Conservation (phyloP, 2,888 invertebrate genomes). For the Campoplex capitator region DNA sequence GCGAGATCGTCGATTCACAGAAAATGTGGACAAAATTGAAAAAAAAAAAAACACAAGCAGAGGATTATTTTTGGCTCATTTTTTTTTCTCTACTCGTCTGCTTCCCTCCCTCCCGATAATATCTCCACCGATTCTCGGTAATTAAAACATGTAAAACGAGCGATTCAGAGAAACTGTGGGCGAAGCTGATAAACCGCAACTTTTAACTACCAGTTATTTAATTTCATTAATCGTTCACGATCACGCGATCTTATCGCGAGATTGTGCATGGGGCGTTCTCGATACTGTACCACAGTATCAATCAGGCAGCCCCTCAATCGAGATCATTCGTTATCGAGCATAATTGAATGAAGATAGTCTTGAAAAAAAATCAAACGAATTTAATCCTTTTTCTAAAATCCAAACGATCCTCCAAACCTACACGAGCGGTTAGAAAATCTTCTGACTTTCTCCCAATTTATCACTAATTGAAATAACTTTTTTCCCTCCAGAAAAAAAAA, state of each 20-base stretch:
- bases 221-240: constrained; percentile 76
- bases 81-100: constrained; percentile 42
- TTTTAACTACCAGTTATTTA: constrained; percentile 30
- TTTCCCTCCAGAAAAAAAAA: background rate
- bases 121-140: constrained; percentile 67
- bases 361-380: background rate
- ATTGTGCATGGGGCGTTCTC: background rate
- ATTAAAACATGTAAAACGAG: constrained; percentile 70
- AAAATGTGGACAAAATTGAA: constrained; percentile 42
- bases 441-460: too few species aligned
- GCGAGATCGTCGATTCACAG: constrained; percentile 53
- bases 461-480: background rate
- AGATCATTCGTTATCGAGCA: background rate
- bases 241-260: constrained; percentile 75
- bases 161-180: constrained; percentile 69
- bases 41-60: background rate
- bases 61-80: background rate
- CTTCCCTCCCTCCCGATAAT: constrained; percentile 29
- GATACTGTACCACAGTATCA: background rate
- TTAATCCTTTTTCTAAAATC: background rate
- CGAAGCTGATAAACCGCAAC: constrained; percentile 39
- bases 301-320: too few species aligned
- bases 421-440: too few species aligned
- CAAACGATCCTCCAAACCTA: background rate
- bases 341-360: background rate